Conservation (phyloP, 2,797 vertebrate species). For the Scyliorhinus canicula region DNA sequence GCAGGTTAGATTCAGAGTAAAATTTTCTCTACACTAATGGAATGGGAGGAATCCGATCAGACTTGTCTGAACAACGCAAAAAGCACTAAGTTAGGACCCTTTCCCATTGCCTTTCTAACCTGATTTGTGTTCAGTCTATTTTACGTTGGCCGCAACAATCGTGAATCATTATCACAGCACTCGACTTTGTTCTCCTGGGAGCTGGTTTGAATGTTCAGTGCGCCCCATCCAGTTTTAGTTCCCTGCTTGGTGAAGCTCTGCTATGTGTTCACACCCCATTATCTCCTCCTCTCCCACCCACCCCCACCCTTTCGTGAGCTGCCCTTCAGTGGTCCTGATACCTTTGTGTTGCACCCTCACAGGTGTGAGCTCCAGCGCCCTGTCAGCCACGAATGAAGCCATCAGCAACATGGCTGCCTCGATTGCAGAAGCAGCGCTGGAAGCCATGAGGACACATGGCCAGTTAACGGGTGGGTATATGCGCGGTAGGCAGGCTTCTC, state of each 20-base stretch:
- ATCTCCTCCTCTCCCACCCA: background rate
- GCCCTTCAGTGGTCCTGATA: background rate
- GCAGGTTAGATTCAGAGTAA: background rate
- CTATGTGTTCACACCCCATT: too few relatives aligned
- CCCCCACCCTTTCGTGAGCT: background rate
- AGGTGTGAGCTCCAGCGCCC: slow-evolving; percentile 18
- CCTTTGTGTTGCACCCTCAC: background rate
- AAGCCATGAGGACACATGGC: slow-evolving; percentile 32
- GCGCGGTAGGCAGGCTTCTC: background rate
- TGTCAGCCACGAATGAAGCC: slow-evolving; percentile 31
- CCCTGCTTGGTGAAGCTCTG: background rate
- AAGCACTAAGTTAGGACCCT: background rate
- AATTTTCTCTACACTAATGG: background rate
- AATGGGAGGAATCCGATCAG: background rate
- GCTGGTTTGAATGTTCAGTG: background rate
- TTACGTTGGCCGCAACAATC: background rate
- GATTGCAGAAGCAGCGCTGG: slow-evolving; percentile 36
- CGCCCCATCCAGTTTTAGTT: background rate
- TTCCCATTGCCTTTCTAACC: background rate
- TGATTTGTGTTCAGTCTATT: background rate
- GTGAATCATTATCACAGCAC: background rate
- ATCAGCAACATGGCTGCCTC: slow-evolving; percentile 40
- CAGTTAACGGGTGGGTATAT: slow-evolving; percentile 5
- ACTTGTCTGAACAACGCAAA: background rate
- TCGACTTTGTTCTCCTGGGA: background rate